These are phyloP conservation scores for Xyrauchen texanus DNA, from an alignment of 2,113 vertebrate genomes.

Conservation along the genomic window DNA sequence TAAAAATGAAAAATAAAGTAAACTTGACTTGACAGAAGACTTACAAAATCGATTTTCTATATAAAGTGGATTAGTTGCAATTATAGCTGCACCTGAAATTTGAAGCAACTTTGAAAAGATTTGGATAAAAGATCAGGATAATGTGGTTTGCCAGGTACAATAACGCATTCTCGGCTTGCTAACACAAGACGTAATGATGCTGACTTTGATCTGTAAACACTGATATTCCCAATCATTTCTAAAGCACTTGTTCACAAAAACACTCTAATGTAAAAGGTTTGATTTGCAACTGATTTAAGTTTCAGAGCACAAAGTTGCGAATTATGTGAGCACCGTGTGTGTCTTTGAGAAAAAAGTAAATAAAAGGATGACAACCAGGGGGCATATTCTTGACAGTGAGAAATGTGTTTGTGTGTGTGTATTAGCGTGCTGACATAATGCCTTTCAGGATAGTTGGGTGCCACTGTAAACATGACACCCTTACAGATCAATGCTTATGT, in stretches of 20 bases:
- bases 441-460: conserved; percentile 46
- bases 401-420: conserved; percentile 26
- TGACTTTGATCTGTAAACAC: background rate
- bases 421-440: conserved; percentile 40
- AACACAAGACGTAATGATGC: background rate
- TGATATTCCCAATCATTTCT: background rate
- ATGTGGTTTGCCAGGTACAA: background rate
- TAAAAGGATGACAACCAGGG: conserved; percentile 29
- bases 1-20: too few relatives aligned
- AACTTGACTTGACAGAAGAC: too few relatives aligned
- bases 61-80: too few relatives aligned
- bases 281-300: conserved; percentile 24
- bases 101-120: background rate
- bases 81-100: background rate
- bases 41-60: too few relatives aligned
- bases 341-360: conserved; percentile 31
- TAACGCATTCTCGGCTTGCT: background rate
- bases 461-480: conserved; percentile 56
- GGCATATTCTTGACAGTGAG: conserved; percentile 38
- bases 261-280: background rate
- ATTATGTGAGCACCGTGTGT: background rate
- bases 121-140: background rate
- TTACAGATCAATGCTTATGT: conserved; percentile 47
- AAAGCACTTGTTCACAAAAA: background rate
- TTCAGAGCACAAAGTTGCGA: background rate